Evolutionary conservation across 2,113 vertebrate species (phyloP).

Genomic region (Tragelaphus imberbis): DNA sequence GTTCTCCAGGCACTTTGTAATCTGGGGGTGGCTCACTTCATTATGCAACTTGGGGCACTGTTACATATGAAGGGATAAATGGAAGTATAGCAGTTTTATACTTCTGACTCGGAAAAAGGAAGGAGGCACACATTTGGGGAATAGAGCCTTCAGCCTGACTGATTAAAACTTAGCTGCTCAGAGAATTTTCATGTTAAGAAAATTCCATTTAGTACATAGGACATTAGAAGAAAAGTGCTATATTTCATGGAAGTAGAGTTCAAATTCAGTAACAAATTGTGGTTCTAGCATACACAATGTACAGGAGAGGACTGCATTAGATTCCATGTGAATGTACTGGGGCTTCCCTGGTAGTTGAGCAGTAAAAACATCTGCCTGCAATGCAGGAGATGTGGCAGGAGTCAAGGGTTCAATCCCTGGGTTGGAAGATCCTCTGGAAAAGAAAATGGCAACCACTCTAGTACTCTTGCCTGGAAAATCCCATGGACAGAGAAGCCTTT

Average conservation of each 20-base stretch:
- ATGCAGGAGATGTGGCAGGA: not conserved
- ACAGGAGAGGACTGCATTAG: not conserved
- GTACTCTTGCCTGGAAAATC: not conserved
- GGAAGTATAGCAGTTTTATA: not conserved
- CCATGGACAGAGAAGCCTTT: not conserved
- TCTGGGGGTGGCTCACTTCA: not conserved
- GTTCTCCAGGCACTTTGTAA: not conserved
- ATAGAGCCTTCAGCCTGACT: not conserved
- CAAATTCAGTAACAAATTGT: not conserved
- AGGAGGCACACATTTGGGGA: not conserved
- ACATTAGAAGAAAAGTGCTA: not conserved
- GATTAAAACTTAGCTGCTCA: not conserved
- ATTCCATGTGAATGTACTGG: not conserved
- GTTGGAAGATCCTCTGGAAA: not conserved
- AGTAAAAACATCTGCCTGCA: not conserved
- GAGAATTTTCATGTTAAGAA: not conserved
- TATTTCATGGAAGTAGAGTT: not conserved
- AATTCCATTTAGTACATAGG: not conserved
- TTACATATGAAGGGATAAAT: not conserved
- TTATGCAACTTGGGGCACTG: not conserved
- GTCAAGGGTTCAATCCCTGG: not conserved
- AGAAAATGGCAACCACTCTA: not conserved
- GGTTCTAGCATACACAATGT: not conserved
- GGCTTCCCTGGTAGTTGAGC: not conserved
- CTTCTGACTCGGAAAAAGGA: not conserved